Evolutionary conservation across 92 coral and sea anemone genomes (phyloP), one percentile per base, ranked within the genome.

Genomic region (Bergia sp.): DNA sequence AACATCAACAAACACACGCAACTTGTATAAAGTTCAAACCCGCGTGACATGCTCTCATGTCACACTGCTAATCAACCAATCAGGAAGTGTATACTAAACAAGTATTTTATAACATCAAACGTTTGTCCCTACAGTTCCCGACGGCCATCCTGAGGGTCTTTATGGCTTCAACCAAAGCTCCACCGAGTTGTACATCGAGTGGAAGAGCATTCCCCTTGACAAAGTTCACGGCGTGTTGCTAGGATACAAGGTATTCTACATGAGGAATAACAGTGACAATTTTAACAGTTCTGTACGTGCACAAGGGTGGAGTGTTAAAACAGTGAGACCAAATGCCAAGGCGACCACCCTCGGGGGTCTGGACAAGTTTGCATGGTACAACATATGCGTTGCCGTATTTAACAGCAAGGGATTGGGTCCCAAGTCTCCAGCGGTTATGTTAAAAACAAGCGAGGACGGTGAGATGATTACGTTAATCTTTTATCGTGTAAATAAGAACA

Each of bases 351-450:
- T 97, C 67, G 82, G 40, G 37, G 87, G 85, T 10, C 92, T 97
- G 49, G 72, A 64, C 29, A 97, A 94, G 89, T 97, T 88, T 81
- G 91, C 94, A 1, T 89, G 93, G 95, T 97, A 97, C 88, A 50
- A 40, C 11, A 66, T 97, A 5, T 29, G 45, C 64, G 88, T 97
- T 42, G 97, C 99, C 76, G 99, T 95, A 23, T 94, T 89, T 81
- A 97, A 98, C 9, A 92, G 92, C 83, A 95, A 93, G 84, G 99
- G 99, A 74, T 90, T 90, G 43, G 99, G 99, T 36, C 99, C 99
- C 21, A 66, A 57, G 5, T 86, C 99, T 76, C 91, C 93, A 5
- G 73, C 61, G 20, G 41, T 91, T 16, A 49, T 92, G 37, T 42
- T 93, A 71, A 88, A 87, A 76, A 97, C 99, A 38, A 87, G 88